Evolutionary conservation across 2,113 vertebrate genomes (phyloP).

Genomic region (Spilogale gracilis): DNA sequence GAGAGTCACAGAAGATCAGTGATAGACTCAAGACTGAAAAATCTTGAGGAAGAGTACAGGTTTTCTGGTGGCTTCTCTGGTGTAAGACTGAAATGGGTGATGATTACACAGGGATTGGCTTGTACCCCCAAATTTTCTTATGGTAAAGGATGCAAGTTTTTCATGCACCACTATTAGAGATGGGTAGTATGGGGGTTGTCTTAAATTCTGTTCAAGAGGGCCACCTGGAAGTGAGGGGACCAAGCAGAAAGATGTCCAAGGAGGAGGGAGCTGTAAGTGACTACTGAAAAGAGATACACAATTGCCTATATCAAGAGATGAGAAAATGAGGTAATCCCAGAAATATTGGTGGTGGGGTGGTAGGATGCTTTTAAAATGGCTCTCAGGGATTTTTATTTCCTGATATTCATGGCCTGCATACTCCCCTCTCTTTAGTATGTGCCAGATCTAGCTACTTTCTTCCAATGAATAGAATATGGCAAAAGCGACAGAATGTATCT

Average conservation of each 20-base stretch:
- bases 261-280: background rate
- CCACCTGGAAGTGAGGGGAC: background rate
- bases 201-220: slow-evolving; percentile 10
- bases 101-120: background rate
- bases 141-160: background rate
- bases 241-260: background rate
- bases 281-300: background rate
- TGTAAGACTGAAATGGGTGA: background rate
- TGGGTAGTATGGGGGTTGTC: background rate
- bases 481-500: background rate
- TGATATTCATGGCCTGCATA: background rate
- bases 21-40: background rate
- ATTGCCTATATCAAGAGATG: background rate
- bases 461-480: background rate
- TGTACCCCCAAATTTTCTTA: background rate
- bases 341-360: background rate
- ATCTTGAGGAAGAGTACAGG: background rate
- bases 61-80: background rate
- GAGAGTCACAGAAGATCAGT: background rate
- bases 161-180: background rate
- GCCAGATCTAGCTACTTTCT: background rate
- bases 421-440: background rate
- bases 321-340: background rate
- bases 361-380: background rate
- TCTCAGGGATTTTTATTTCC: background rate